phyloP scores from a whole-genome alignment of 2,797 vertebrate species.

The Macroramphosus scolopax region DNA sequence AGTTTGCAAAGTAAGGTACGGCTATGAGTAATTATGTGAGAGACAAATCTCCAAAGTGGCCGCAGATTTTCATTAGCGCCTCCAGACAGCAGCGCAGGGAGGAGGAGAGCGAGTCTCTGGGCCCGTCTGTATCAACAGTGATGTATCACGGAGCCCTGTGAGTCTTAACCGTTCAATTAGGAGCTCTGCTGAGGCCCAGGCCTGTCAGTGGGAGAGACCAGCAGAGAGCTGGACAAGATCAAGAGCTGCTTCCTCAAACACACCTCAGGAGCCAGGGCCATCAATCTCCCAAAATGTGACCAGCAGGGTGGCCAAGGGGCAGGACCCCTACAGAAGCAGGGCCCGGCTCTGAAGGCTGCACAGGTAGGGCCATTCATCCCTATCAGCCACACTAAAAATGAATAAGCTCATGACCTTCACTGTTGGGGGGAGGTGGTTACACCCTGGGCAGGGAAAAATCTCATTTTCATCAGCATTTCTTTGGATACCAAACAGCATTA shows the following conservation, averaged over 20 bases:
- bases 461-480: conserved; percentile 71
- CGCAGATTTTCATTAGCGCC: conserved; percentile 67
- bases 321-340: conserved; percentile 43
- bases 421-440: conserved; percentile 44
- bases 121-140: conserved; percentile 64
- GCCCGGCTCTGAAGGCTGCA: conserved; percentile 52
- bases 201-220: conserved; percentile 62
- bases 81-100: conserved; percentile 51
- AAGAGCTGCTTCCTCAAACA: conserved; percentile 74
- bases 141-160: conserved; percentile 69
- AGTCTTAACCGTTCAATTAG: conserved; percentile 78
- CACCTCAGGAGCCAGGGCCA: conserved; percentile 55
- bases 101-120: conserved; percentile 28
- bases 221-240: conserved; percentile 68
- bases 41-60: conserved; percentile 54
- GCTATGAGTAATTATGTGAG: conserved; percentile 54
- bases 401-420: conserved; percentile 75
- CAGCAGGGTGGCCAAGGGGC: conserved; percentile 46
- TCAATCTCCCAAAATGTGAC: conserved; percentile 69
- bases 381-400: conserved; percentile 69
- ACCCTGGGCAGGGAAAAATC: conserved; percentile 51
- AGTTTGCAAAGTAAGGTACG: conserved; percentile 52
- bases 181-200: conserved; percentile 62
- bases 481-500: too few relatives aligned
- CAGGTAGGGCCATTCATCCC: conserved; percentile 70